Evolutionary conservation across 2,797 vertebrate species (phyloP).

Genomic region (Galagoides demidoff): DNA sequence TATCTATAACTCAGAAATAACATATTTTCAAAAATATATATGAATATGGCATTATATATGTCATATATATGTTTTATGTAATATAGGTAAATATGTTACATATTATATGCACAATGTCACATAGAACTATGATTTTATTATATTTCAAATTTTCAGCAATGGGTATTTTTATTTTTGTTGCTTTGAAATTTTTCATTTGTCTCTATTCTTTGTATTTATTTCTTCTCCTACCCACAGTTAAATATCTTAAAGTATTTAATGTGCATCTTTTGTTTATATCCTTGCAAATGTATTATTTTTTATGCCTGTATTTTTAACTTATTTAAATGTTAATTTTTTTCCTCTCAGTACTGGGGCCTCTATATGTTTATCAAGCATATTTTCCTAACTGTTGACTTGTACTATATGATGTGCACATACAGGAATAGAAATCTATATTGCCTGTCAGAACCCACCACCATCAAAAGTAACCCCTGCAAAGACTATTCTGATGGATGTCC

Average conservation of each 20-base stretch:
- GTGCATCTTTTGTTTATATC: neutral
- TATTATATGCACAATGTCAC: neutral
- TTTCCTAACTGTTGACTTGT: neutral
- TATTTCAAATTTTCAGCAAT: neutral
- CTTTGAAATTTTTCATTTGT: neutral
- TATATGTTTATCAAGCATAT: neutral
- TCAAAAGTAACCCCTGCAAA: neutral
- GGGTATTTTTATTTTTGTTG: neutral
- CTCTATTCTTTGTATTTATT: neutral
- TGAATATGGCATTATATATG: neutral
- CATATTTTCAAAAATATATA: neutral
- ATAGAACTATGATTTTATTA: neutral
- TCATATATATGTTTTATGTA: neutral
- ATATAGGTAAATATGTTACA: neutral
- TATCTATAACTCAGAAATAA: neutral
- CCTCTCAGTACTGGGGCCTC: neutral
- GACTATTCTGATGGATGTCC: neutral
- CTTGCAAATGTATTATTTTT: neutral
- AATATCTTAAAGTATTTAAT: conserved; percentile 22
- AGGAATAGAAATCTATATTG: neutral
- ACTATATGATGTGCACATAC: neutral
- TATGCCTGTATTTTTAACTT: neutral
- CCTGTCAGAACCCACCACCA: neutral
- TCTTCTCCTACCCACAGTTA: neutral
- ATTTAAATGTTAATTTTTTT: neutral